These are phyloP conservation scores for Piprites chloris DNA, from an alignment of 2,113 vertebrate genomes.

Conservation along the genomic window DNA sequence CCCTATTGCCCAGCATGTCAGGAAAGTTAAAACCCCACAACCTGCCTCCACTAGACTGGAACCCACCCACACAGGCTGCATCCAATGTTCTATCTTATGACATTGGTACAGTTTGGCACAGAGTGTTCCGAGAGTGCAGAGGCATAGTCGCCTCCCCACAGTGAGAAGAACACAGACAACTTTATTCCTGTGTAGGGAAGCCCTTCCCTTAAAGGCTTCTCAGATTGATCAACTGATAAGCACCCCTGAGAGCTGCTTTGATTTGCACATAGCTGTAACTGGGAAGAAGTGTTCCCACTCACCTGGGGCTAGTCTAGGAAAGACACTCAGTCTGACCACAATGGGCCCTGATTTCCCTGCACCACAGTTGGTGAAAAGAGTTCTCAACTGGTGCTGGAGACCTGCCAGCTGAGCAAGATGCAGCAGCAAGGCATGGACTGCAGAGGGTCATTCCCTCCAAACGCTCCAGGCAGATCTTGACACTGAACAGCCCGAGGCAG, in stretches of 20 bases:
- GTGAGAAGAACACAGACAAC: rapidly evolving
- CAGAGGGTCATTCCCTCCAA: background rate
- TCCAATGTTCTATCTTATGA: no score
- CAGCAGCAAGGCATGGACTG: background rate
- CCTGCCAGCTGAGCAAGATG: background rate
- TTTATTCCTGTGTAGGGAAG: rapidly evolving
- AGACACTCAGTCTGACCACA: background rate
- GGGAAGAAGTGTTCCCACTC: background rate
- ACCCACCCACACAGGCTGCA: background rate
- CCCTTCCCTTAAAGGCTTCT: background rate
- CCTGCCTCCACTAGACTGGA: background rate
- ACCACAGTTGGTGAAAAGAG: background rate
- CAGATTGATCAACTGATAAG: background rate
- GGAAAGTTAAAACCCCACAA: background rate
- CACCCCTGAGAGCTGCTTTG: background rate
- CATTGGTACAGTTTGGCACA: background rate
- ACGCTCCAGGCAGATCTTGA: background rate
- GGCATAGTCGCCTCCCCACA: background rate
- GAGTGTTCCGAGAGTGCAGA: rapidly evolving
- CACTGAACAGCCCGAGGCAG: rapidly evolving
- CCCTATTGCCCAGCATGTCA: background rate
- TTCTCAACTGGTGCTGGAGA: background rate
- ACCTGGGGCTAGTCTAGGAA: background rate
- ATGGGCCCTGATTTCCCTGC: background rate
- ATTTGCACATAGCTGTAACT: rapidly evolving